Percentiles rank a stretch among this genome's conserved stretches.
phyloP scores from a whole-genome alignment of 2,113 vertebrate genomes.

The Calyptommatus sinebrachiatus region DNA sequence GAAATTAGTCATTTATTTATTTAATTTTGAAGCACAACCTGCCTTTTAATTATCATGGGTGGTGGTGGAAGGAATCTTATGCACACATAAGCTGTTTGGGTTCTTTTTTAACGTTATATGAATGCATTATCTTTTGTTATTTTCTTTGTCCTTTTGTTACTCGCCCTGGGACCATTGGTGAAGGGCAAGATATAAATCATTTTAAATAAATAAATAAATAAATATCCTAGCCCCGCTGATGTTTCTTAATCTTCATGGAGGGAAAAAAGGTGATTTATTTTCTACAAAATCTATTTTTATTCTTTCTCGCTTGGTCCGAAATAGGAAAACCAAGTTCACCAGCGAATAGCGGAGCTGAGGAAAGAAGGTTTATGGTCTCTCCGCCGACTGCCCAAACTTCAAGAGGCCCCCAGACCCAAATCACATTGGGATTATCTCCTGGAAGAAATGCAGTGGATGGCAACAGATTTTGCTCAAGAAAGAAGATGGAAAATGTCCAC shows the following conservation, averaged over 20 bases:
- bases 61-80: too few relatives aligned
- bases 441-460: conserved; percentile 99
- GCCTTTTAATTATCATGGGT: not conserved
- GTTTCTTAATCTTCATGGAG: not conserved
- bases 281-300: too few relatives aligned
- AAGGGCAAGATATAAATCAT: too few relatives aligned
- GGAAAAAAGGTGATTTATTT: not conserved
- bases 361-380: conserved; percentile 95
- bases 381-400: conserved; percentile 88
- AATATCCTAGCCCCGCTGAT: not conserved
- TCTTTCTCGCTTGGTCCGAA: conserved; percentile 5
- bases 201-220: too few relatives aligned
- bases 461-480: conserved; percentile 96
- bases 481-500: conserved; percentile 95
- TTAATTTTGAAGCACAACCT: too few relatives aligned
- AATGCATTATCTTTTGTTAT: too few relatives aligned
- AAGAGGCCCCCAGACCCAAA: conserved; percentile 88
- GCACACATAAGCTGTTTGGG: too few relatives aligned
- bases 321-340: conserved; percentile 89
- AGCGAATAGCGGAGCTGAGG: conserved; percentile 86
- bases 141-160: too few relatives aligned
- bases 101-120: too few relatives aligned
- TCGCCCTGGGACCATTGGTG: too few relatives aligned
- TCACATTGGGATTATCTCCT: conserved; percentile 97
- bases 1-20: too few relatives aligned